phyloP scores from a whole-genome alignment of 23 tunicate species.

The Ciona savignyi region DNA sequence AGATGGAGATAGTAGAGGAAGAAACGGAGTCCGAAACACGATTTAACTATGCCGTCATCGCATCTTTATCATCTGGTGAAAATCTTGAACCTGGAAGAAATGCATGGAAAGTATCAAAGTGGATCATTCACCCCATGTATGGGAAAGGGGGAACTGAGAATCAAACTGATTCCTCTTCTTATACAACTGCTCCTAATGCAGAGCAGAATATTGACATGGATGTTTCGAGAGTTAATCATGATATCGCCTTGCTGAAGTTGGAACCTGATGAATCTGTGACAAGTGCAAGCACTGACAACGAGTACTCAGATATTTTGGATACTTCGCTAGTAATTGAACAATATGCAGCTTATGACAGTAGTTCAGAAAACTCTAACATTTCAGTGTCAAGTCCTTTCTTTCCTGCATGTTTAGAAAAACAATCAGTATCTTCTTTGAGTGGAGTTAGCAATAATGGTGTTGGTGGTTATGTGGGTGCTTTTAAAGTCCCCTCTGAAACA shows the following conservation, averaged over 20 bases:
- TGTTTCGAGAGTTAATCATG: slow-evolving; percentile 14
- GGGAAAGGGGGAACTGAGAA: not conserved
- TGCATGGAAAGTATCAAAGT: slow-evolving; percentile 30
- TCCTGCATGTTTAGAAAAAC: slow-evolving; percentile 8
- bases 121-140: slow-evolving; percentile 44
- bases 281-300: not conserved
- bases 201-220: not conserved
- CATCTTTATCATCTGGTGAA: not conserved
- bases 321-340: slow-evolving; percentile 2
- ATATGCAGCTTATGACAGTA: slow-evolving; percentile 6
- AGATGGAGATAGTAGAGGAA: not conserved
- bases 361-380: not conserved
- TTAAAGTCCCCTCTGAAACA: slow-evolving; percentile 26
- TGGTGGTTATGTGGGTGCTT: slow-evolving; percentile 7
- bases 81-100: not conserved
- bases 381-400: not conserved
- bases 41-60: slow-evolving; percentile 26
- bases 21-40: slow-evolving; percentile 2
- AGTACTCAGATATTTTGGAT: not conserved
- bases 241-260: slow-evolving; percentile 52
- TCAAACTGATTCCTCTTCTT: not conserved
- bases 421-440: not conserved
- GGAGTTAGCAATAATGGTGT: not conserved
- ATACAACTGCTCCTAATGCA: not conserved
- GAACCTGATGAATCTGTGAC: slow-evolving; percentile 29